A percentile compares a stretch with the other conserved stretches of the same genome.
Conservation (phyloP, 2,797 vertebrate genomes). For the Merluccius polli region DNA sequence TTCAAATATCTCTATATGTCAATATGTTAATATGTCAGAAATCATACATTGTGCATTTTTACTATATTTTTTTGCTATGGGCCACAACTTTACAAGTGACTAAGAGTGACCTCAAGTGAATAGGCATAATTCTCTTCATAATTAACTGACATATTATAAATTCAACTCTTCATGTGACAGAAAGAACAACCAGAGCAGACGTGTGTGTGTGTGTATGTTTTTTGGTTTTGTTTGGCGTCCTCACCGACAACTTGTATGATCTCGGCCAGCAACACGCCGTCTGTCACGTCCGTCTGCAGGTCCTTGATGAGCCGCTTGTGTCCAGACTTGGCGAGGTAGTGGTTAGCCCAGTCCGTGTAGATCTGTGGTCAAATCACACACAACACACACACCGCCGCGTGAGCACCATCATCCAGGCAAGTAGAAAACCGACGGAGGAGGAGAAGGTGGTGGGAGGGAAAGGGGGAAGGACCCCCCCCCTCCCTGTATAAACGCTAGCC, state of each 20-base stretch:
- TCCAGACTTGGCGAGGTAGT: slow-evolving; percentile 94
- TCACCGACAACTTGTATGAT: slow-evolving; percentile 98
- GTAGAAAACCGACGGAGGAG: neutral
- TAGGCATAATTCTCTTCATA: neutral
- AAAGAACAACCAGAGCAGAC: neutral
- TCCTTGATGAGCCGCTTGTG: slow-evolving; percentile 96
- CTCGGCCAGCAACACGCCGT: slow-evolving; percentile 94
- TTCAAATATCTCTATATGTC: neutral
- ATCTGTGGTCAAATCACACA: slow-evolving; percentile 73
- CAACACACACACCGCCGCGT: slow-evolving; percentile 18
- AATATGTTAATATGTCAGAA: neutral
- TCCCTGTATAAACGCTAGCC: slow-evolving; percentile 28
- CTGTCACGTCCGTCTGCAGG: slow-evolving; percentile 93
- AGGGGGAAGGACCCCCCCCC: slow-evolving; percentile 9
- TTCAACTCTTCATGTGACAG: neutral
- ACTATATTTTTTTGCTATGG: no score
- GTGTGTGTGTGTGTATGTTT: slow-evolving; percentile 2
- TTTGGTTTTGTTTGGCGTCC: slow-evolving; percentile 31
- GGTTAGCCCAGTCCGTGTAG: slow-evolving; percentile 99
- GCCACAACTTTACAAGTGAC: no score
- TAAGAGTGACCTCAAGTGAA: neutral
- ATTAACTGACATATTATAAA: neutral
- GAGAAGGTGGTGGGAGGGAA: slow-evolving; percentile 24
- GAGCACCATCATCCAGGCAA: slow-evolving; percentile 27
- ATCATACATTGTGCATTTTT: neutral